Percentiles rank a stretch among this genome's conserved stretches.
Conservation (phyloP, 1,140 invertebrate genomes). For the Lordiphosa stackelbergi region DNA sequence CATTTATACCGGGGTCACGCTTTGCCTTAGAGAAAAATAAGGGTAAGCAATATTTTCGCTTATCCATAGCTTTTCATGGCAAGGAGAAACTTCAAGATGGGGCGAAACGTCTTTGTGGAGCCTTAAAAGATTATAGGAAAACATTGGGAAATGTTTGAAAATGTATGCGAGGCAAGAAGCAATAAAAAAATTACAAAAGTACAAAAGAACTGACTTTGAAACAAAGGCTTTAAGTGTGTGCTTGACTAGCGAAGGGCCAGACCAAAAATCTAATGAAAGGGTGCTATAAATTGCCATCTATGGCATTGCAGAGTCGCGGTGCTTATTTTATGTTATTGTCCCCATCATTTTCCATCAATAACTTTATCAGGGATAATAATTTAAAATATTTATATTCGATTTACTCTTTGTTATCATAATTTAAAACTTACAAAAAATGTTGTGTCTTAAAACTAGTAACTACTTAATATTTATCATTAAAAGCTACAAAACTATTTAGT, state of each 20-base stretch:
- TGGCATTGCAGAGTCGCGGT: too few relatives aligned
- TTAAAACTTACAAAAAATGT: constrained; percentile 51
- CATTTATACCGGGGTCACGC: constrained; percentile 78
- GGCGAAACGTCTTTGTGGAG: constrained; percentile 39
- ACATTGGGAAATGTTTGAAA: background rate
- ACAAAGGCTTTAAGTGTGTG: too few relatives aligned
- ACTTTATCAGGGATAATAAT: too few relatives aligned
- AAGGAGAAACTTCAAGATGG: constrained; percentile 59
- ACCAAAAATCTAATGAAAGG: too few relatives aligned
- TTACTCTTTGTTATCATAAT: constrained; percentile 25
- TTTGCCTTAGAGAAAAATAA: constrained; percentile 76
- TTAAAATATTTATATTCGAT: too few relatives aligned
- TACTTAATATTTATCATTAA: constrained; percentile 48
- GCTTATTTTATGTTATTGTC: too few relatives aligned
- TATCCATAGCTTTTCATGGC: constrained; percentile 78
- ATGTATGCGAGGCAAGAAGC: too few relatives aligned
- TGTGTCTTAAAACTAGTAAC: constrained; percentile 54
- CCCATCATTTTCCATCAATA: too few relatives aligned
- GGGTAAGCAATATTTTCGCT: constrained; percentile 77
- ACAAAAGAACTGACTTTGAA: too few relatives aligned
- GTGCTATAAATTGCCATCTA: too few relatives aligned
- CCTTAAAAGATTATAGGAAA: constrained; percentile 35
- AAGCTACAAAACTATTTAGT: constrained; percentile 44
- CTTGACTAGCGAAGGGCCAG: too few relatives aligned
- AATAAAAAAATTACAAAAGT: too few relatives aligned